Conservation (phyloP, 2,888 invertebrate genomes). For the Laothoe populi region DNA sequence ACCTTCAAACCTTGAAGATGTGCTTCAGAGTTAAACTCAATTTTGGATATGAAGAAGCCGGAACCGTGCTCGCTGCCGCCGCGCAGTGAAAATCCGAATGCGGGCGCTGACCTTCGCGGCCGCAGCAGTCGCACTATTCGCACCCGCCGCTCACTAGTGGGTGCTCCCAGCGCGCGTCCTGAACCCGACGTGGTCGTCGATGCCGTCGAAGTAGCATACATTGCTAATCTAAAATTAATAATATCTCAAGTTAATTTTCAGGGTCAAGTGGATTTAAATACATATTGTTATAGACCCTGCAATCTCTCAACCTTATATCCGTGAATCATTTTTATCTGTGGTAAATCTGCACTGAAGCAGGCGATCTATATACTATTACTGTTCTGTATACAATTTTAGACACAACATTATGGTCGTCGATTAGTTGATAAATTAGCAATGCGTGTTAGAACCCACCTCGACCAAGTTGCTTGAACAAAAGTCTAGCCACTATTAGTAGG, state of each 20-base stretch:
- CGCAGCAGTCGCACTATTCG: slow-evolving; percentile 74
- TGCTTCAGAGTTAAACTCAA: slow-evolving; percentile 94
- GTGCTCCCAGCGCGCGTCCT: slow-evolving; percentile 55
- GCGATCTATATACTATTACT: no score
- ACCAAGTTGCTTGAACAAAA: no score
- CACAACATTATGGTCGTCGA: no score
- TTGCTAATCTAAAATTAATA: slow-evolving; percentile 34
- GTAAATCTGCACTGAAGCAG: no score
- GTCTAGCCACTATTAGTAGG: no score
- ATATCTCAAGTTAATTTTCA: neutral
- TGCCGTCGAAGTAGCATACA: slow-evolving; percentile 73
- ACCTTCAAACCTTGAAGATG: slow-evolving; percentile 94
- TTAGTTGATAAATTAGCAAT: no score
- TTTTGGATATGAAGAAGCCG: slow-evolving; percentile 95
- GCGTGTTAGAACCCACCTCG: no score
- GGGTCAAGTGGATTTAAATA: no score
- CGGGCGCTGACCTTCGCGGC: slow-evolving; percentile 80
- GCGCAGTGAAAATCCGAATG: slow-evolving; percentile 92
- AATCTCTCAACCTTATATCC: no score
- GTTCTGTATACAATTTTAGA: no score
- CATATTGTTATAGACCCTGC: no score
- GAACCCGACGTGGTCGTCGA: slow-evolving; percentile 74
- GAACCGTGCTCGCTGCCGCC: slow-evolving; percentile 96
- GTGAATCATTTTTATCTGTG: no score
- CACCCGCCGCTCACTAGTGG: slow-evolving; percentile 64